Evolutionary conservation across 2,888 invertebrate species (phyloP).

Genomic region (Nomada lathburiana): DNA sequence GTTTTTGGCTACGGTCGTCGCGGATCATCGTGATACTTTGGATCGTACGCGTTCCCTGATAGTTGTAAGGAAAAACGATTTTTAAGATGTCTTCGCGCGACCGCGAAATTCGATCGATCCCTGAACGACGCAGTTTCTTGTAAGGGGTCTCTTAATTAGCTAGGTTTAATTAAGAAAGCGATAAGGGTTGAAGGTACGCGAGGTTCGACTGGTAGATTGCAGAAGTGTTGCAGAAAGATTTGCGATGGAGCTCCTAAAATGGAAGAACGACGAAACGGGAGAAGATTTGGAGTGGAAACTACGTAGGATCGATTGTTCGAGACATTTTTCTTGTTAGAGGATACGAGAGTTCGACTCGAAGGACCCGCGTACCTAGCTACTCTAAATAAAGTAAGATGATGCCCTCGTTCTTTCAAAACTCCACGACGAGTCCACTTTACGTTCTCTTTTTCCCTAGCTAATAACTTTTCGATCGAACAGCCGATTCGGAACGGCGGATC

Average conservation of each 20-base stretch:
- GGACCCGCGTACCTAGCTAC: slow-evolving; percentile 76
- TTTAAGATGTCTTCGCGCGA: neutral
- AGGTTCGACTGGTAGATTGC: neutral
- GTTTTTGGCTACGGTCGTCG: slow-evolving; percentile 7
- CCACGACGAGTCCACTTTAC: slow-evolving; percentile 51
- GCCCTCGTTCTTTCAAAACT: slow-evolving; percentile 84
- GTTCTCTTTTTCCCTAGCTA: slow-evolving; percentile 50
- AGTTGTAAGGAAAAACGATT: slow-evolving; percentile 29
- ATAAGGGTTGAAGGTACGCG: slow-evolving; percentile 17
- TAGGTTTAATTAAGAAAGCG: slow-evolving; percentile 39
- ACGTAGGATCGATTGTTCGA: slow-evolving; percentile 10
- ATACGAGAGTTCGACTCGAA: neutral
- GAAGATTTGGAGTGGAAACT: neutral
- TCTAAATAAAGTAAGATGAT: slow-evolving; percentile 79
- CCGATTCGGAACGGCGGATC: slow-evolving; percentile 44
- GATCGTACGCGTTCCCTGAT: slow-evolving; percentile 5
- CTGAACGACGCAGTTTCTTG: slow-evolving; percentile 16
- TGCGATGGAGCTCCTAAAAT: slow-evolving; percentile 13
- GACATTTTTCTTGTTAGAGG: neutral
- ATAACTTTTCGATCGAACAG: slow-evolving; percentile 50
- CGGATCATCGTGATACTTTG: neutral
- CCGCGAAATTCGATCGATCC: slow-evolving; percentile 22
- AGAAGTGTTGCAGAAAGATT: neutral
- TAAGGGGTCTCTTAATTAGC: slow-evolving; percentile 26
- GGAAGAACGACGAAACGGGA: neutral